phyloP scores from a whole-genome alignment of 2,888 invertebrate species.

The Ophion costatus region DNA sequence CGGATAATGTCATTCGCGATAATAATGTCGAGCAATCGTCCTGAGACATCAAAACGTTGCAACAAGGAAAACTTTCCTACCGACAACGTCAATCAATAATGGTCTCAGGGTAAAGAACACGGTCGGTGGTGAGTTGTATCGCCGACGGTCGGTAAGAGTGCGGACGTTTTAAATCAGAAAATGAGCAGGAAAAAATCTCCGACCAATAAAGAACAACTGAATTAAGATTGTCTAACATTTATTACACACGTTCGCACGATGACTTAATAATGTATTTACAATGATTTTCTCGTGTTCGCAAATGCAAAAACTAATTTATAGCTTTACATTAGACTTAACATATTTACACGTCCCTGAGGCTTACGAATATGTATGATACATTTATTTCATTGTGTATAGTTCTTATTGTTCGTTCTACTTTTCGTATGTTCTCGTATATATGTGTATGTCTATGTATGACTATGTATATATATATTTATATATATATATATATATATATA shows the following conservation, averaged over 20 bases:
- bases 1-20: no score
- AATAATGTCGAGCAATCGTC: no score
- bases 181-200: background rate
- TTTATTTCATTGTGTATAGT: constrained; percentile 54
- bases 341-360: constrained; percentile 80
- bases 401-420: constrained; percentile 30
- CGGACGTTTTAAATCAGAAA: no score
- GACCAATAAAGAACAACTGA: background rate
- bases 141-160: background rate
- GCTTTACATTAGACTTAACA: constrained; percentile 73
- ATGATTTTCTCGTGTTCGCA: constrained; percentile 70
- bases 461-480: background rate
- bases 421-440: background rate
- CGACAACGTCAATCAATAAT: background rate
- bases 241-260: constrained; percentile 77
- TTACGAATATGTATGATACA: constrained; percentile 75
- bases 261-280: constrained; percentile 77
- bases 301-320: constrained; percentile 77
- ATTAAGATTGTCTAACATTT: constrained; percentile 78
- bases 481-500: constrained; percentile 1
- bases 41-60: background rate
- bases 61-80: background rate
- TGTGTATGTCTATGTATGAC: background rate
- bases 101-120: no score
- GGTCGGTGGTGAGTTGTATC: background rate